Base-by-base conservation (phyloP, 2,797 vertebrate genomes). In the Allobates femoralis region DNA sequence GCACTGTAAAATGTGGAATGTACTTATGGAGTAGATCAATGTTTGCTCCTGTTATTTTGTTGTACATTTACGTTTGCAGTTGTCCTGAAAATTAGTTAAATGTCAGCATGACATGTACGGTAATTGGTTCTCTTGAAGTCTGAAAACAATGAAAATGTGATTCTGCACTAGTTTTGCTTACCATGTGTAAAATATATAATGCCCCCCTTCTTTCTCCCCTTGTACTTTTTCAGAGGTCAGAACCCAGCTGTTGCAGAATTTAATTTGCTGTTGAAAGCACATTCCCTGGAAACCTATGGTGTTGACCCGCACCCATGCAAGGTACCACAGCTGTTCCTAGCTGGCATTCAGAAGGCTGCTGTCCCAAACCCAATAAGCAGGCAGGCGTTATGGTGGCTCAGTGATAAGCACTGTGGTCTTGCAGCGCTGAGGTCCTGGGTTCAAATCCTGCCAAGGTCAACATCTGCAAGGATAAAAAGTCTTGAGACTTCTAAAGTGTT, bases 251-350 rank as follows among this genome's bases (percentile, higher is more conserved):
- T 96, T 84, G 96, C 98, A 76, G 98, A 99, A 93, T 92, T 97
- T 90, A 98, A 97, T 91, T 95, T 99, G 90, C 96, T 99, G 51
- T 93, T 99, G 91, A 97, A 96, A 94, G 96, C 97, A 88, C 95
- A 98, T 91, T 95, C 93, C 86, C 93, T 99, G 87, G 98, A 99
- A 94, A 99, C 98, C 0, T 99, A 99, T 0, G 98, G 98, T 53
- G 97, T 99, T 19, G 98, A 99, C 93, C 98, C 98, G 78, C 98
- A 99, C 89, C 98, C 98, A 3, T 99, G 98, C 95, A 99, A 99
- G 97, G 98, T 99, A 95, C 91, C 28, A 58, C 16, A 10, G 5
- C n/a, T 64, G 0, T 79, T 79, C 34, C n/a, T 50, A 58, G 23
- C 26, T 26, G 50, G 60, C 73, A 53, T 60, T 50, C 14, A 64